Conservation (phyloP, 2,888 invertebrate species). For the Thereva nobilitata region DNA sequence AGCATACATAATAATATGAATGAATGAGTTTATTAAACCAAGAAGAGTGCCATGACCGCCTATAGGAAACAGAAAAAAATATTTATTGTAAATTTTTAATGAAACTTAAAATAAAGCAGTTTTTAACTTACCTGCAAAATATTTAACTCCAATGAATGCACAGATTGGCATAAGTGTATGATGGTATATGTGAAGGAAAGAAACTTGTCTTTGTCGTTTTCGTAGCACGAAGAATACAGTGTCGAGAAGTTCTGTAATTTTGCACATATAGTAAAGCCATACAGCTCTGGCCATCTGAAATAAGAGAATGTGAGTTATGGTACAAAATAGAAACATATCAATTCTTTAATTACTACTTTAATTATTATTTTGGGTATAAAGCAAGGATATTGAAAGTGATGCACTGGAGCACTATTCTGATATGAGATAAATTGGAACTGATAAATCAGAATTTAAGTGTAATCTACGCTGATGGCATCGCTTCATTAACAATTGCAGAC, state of each 20-base stretch:
- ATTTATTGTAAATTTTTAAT: background rate
- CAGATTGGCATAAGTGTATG: conserved; percentile 73
- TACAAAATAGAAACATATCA: too few relatives aligned
- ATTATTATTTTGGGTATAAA: too few relatives aligned
- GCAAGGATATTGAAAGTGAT: too few relatives aligned
- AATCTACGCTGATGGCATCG: too few relatives aligned
- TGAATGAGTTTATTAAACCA: conserved; percentile 84
- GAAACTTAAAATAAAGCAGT: background rate
- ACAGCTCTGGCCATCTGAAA: conserved; percentile 58
- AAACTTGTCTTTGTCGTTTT: conserved; percentile 79
- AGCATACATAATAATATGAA: conserved; percentile 90
- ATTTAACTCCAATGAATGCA: conserved; percentile 72
- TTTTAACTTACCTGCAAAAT: conserved; percentile 63
- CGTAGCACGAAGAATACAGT: conserved; percentile 80
- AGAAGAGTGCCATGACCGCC: conserved; percentile 88
- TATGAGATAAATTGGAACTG: too few relatives aligned
- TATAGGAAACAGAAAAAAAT: conserved; percentile 53
- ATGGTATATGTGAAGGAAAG: conserved; percentile 85
- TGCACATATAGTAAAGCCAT: conserved; percentile 59
- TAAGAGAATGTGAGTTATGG: background rate
- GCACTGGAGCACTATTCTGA: too few relatives aligned
- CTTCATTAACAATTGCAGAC: too few relatives aligned
- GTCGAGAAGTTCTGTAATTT: conserved; percentile 56
- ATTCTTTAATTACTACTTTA: too few relatives aligned
- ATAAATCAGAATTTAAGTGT: too few relatives aligned